Evolutionary conservation across 1,140 invertebrate species (phyloP).

Genomic region (Drosophila arizonae): DNA sequence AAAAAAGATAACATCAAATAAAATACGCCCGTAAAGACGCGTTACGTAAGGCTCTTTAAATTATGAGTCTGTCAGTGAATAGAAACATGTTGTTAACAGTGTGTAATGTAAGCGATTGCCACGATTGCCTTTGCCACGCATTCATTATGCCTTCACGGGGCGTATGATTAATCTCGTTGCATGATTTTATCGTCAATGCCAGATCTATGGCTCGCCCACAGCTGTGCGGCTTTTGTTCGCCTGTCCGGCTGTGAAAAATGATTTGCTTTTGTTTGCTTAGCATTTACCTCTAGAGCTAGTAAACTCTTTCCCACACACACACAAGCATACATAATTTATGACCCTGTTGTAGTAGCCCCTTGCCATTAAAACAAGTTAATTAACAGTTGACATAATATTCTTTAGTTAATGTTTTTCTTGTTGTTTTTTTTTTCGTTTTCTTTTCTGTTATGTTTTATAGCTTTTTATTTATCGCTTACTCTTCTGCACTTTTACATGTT

Average conservation of each 20-base stretch:
- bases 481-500: conserved; percentile 46
- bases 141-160: conserved; percentile 56
- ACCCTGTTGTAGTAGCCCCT: conserved; percentile 25
- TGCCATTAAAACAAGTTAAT: conserved; percentile 76
- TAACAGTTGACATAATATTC: conserved; percentile 80
- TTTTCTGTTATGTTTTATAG: conserved; percentile 1
- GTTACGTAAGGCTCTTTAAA: conserved; percentile 35
- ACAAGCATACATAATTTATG: conserved; percentile 42
- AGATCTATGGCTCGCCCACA: conserved; percentile 38
- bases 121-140: conserved; percentile 13
- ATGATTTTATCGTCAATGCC: conserved; percentile 68
- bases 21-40: conserved; percentile 8
- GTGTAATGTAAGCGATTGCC: conserved; percentile 39
- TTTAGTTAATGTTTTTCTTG: conserved; percentile 51
- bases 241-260: conserved; percentile 70
- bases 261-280: conserved; percentile 56
- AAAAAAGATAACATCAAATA: conserved; percentile 28
- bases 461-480: conserved; percentile 54
- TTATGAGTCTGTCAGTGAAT: conserved; percentile 17
- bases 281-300: conserved; percentile 39
- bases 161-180: conserved; percentile 79
- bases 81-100: conserved; percentile 51
- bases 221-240: conserved; percentile 35
- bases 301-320: conserved; percentile 36
- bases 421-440: conserved; percentile 38